phyloP scores from a whole-genome alignment of 2,888 invertebrate genomes.

The Malthinus seriepunctatus region DNA sequence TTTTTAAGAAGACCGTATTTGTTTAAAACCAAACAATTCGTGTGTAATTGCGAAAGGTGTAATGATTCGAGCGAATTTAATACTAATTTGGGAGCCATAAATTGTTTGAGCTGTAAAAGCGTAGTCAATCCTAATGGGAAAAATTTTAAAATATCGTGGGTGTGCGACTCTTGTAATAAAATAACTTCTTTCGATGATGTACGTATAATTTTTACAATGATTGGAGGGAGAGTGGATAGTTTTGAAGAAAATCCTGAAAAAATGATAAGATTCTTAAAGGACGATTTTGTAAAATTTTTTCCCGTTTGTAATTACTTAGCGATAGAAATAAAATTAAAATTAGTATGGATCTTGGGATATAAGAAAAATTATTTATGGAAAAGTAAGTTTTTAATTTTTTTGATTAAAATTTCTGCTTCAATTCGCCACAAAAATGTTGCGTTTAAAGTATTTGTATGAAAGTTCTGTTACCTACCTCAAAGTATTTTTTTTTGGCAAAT shows the following conservation, averaged over 20 bases:
- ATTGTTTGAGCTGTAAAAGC: constrained; percentile 57
- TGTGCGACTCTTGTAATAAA: constrained; percentile 60
- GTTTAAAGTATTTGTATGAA: no score
- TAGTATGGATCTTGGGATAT: constrained; percentile 66
- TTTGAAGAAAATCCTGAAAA: constrained; percentile 58
- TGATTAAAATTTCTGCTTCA: not conserved
- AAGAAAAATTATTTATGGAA: constrained; percentile 60
- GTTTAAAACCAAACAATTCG: constrained; percentile 68
- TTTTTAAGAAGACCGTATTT: constrained; percentile 64
- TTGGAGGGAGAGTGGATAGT: constrained; percentile 61
- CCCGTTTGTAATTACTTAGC: constrained; percentile 65
- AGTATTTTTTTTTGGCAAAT: no score
- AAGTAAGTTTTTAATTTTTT: constrained; percentile 52
- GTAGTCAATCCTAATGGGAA: constrained; percentile 64
- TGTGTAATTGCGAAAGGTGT: constrained; percentile 68
- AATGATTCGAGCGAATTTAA: constrained; percentile 69
- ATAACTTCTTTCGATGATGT: constrained; percentile 59
- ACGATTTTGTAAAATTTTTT: constrained; percentile 59
- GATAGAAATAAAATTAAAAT: constrained; percentile 64
- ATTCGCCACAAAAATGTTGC: no score
- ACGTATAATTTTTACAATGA: constrained; percentile 56
- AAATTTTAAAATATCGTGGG: constrained; percentile 60
- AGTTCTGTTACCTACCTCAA: no score
- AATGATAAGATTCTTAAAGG: constrained; percentile 61
- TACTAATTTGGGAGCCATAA: constrained; percentile 45